Conservation (phyloP, 2,888 invertebrate genomes). For the Meganola albula region DNA sequence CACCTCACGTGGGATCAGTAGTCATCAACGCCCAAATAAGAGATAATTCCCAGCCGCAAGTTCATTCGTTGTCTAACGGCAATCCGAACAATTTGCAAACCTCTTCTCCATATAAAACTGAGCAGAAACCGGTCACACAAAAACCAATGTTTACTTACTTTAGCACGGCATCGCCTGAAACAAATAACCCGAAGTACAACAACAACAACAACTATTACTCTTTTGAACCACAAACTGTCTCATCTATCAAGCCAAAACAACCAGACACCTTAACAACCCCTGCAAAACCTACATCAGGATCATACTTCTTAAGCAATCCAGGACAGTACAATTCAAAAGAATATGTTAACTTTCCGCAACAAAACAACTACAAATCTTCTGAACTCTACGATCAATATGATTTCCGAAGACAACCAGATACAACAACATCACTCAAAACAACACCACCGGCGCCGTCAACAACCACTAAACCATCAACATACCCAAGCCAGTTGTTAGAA, state of each 20-base stretch:
- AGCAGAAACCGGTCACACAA: constrained; percentile 54
- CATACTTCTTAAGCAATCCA: constrained; percentile 49
- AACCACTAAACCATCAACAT: constrained; percentile 55
- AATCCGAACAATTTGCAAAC: constrained; percentile 35
- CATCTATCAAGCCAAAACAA: constrained; percentile 48
- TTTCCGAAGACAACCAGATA: constrained; percentile 39
- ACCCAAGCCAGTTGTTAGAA: constrained; percentile 60
- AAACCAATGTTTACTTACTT: constrained; percentile 63
- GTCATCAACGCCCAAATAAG: constrained; percentile 80
- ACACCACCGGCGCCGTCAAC: constrained; percentile 42
- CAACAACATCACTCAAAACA: constrained; percentile 40
- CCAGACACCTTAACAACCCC: constrained; percentile 34
- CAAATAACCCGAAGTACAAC: constrained; percentile 35
- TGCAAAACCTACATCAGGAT: constrained; percentile 43
- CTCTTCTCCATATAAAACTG: constrained; percentile 33
- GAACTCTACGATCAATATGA: constrained; percentile 37
- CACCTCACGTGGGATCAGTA: constrained; percentile 91
- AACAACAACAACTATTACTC: constrained; percentile 57
- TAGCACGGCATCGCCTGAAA: constrained; percentile 58
- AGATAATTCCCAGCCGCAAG: constrained; percentile 37
- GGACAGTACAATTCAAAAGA: constrained; percentile 46
- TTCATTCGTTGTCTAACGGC: constrained; percentile 19
- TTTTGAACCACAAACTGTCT: constrained; percentile 63
- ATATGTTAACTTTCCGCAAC: constrained; percentile 39
- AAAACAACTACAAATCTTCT: constrained; percentile 32